phyloP scores from a whole-genome alignment of 2,797 vertebrate species.

The Acanthurus lineatus region DNA sequence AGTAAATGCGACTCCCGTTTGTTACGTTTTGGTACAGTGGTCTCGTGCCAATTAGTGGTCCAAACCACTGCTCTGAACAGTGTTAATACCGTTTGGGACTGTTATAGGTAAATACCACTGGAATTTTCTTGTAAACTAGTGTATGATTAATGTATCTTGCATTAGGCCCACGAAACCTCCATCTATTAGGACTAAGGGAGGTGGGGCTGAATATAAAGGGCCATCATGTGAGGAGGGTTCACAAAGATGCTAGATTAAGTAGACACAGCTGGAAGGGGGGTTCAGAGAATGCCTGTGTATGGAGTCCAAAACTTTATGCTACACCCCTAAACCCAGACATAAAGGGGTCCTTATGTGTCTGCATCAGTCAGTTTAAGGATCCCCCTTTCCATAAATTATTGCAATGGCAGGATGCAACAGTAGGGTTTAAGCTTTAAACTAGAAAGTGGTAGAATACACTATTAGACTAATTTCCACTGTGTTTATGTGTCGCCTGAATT shows the following conservation, averaged over 20 bases:
- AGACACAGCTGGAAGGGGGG: too few species aligned
- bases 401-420: not conserved
- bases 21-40: not conserved
- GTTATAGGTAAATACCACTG: not conserved
- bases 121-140: not conserved
- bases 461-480: too few species aligned
- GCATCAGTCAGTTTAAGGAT: not conserved
- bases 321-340: too few species aligned
- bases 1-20: not conserved
- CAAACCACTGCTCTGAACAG: not conserved
- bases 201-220: not conserved
- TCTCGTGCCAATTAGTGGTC: conserved; percentile 57
- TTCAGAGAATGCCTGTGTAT: too few species aligned
- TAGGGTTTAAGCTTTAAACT: not conserved
- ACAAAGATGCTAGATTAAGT: not conserved
- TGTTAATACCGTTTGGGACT: not conserved
- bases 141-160: not conserved
- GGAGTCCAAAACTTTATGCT: too few species aligned
- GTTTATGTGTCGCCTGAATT: too few species aligned
- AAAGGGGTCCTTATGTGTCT: too few species aligned
- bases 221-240: not conserved
- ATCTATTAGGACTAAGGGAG: not conserved
- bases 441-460: too few species aligned
- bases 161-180: not conserved
- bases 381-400: not conserved